phyloP scores from a whole-genome alignment of 92 coral and sea anemone species.

The Phenganax subtilis region DNA sequence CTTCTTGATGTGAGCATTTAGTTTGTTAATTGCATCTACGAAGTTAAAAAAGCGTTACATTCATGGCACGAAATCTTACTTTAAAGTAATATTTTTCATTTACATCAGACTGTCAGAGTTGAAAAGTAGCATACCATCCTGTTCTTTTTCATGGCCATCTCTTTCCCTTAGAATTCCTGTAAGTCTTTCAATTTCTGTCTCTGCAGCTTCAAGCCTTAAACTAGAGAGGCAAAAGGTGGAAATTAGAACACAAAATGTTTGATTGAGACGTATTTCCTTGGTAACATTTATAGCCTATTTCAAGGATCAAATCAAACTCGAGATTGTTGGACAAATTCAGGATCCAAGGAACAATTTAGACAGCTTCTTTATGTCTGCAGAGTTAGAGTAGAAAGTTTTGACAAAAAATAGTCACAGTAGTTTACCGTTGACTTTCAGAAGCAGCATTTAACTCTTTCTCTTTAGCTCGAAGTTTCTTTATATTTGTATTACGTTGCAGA shows the following conservation, averaged over 20 bases:
- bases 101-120: background rate
- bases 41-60: background rate
- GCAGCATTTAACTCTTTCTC: constrained; percentile 80
- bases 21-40: constrained; percentile 77
- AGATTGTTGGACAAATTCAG: background rate
- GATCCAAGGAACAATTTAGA: background rate
- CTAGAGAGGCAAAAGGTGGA: constrained; percentile 34
- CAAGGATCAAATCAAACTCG: too few species aligned
- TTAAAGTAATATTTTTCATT: background rate
- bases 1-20: constrained; percentile 81
- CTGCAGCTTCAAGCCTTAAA: constrained; percentile 61
- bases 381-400: too few species aligned
- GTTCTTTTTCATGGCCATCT: constrained; percentile 72
- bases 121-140: constrained; percentile 56
- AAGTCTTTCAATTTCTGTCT: constrained; percentile 69
- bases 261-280: too few species aligned
- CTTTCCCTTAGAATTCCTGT: constrained; percentile 71
- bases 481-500: constrained; percentile 80
- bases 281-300: too few species aligned
- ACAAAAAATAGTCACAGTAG: background rate
- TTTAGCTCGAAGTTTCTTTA: constrained; percentile 84
- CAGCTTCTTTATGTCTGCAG: background rate
- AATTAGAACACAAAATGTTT: background rate
- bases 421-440: constrained; percentile 66
- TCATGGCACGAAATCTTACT: too few species aligned